A percentile compares a stretch with the other conserved stretches of the same genome.
phyloP scores from a whole-genome alignment of 64 coral and sea anemone genomes.

The Catalaphyllia jardinei region DNA sequence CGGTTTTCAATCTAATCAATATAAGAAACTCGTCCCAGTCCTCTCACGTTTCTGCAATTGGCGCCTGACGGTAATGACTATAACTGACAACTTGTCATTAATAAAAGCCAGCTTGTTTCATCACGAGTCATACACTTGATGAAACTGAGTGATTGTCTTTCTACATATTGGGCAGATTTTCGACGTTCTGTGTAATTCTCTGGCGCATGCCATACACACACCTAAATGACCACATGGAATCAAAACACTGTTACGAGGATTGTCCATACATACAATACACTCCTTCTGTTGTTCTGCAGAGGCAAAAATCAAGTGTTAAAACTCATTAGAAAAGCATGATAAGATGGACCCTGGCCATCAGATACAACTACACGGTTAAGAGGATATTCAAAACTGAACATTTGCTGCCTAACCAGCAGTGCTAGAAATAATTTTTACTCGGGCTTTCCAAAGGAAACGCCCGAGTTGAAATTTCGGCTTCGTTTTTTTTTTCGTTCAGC shows the following conservation, averaged over 20 bases:
- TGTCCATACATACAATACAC: conserved; percentile 53
- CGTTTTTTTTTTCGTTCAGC: too few species aligned
- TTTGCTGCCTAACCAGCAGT: too few species aligned
- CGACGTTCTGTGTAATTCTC: not conserved
- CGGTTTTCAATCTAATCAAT: too few species aligned
- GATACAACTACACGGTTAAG: not conserved
- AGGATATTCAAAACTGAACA: not conserved
- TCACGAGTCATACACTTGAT: conserved; percentile 45
- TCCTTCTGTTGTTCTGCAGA: conserved; percentile 9
- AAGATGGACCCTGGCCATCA: too few species aligned
- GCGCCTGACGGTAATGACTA: too few species aligned
- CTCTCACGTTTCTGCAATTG: too few species aligned
- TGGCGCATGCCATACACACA: conserved; percentile 33
- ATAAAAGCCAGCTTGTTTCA: not conserved
- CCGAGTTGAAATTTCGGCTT: too few species aligned
- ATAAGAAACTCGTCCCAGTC: too few species aligned
- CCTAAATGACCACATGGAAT: conserved; percentile 51
- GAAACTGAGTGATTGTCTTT: not conserved
- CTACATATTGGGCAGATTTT: conserved; percentile 51
- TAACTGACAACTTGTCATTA: too few species aligned
- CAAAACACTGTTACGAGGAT: conserved; percentile 15
- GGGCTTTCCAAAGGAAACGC: too few species aligned
- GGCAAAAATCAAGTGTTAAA: not conserved
- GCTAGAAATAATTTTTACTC: too few species aligned
- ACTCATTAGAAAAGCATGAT: too few species aligned